Conservation (phyloP, 1,140 invertebrate species). For the Onthophagus taurus region DNA sequence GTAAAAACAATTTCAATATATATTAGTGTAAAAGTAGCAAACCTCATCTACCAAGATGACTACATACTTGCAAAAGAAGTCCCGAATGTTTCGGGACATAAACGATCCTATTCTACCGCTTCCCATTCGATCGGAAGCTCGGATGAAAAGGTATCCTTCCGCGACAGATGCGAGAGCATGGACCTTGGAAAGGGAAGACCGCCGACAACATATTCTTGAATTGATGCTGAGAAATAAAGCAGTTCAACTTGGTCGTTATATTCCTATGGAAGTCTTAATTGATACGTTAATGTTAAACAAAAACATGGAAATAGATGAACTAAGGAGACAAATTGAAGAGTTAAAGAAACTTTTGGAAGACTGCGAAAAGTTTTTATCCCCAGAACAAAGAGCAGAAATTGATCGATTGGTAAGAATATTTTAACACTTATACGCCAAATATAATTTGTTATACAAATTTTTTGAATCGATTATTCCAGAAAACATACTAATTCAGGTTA, state of each 20-base stretch:
- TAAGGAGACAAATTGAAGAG: constrained; percentile 38
- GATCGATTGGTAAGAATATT: constrained; percentile 16
- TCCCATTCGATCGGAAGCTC: constrained; percentile 26
- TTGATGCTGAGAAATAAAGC: constrained; percentile 14
- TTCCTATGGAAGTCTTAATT: constrained; percentile 41
- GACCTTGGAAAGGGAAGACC: constrained; percentile 25
- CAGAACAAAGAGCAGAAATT: constrained; percentile 20
- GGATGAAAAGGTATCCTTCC: constrained; percentile 29
- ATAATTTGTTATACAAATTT: too few relatives aligned
- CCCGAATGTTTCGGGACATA: constrained; percentile 19
- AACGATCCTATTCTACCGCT: constrained; percentile 15
- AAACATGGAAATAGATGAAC: constrained; percentile 39
- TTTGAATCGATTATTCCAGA: too few relatives aligned
- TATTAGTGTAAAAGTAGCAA: not conserved
- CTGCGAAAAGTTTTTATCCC: constrained; percentile 12
- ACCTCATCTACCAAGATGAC: constrained; percentile 18
- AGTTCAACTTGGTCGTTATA: constrained; percentile 28
- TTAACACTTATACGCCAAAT: too few relatives aligned
- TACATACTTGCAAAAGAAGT: constrained; percentile 27
- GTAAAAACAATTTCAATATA: too few relatives aligned
- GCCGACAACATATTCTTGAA: constrained; percentile 31
- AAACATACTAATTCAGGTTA: too few relatives aligned
- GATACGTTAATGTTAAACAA: constrained; percentile 40
- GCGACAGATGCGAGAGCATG: constrained; percentile 30
- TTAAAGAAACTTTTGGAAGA: constrained; percentile 18